phyloP scores from a whole-genome alignment of 92 coral and sea anemone species.

The Diadumene lineata region DNA sequence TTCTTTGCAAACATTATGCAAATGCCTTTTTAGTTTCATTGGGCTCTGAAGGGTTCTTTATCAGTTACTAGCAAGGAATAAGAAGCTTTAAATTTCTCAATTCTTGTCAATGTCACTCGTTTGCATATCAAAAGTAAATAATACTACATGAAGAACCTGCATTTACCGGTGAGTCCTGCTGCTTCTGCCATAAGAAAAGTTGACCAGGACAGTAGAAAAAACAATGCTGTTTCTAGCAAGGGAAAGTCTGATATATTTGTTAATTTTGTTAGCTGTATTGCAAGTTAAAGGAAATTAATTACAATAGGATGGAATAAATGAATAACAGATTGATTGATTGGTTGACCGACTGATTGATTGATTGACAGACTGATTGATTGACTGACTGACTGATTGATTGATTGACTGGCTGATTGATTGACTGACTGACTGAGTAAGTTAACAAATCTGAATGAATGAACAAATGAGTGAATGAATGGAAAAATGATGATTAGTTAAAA shows the following conservation, averaged over 20 bases:
- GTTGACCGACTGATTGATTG: background rate
- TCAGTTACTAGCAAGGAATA: too few relatives aligned
- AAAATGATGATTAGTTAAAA: background rate
- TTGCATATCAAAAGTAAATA: too few relatives aligned
- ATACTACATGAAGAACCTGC: too few relatives aligned
- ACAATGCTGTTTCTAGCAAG: conserved; percentile 88
- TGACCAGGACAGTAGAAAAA: conserved; percentile 94
- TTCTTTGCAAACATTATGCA: too few relatives aligned
- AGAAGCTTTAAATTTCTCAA: too few relatives aligned
- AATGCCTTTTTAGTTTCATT: too few relatives aligned
- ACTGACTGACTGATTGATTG: background rate
- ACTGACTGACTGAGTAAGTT: background rate
- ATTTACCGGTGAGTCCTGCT: conserved; percentile 88
- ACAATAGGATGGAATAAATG: background rate
- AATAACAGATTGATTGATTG: background rate
- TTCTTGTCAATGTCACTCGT: too few relatives aligned
- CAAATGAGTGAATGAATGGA: background rate
- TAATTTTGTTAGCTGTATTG: conserved; percentile 81
- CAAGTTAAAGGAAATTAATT: conserved; percentile 19
- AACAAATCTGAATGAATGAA: too few relatives aligned
- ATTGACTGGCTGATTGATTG: background rate
- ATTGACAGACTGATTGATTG: background rate
- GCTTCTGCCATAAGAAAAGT: conserved; percentile 99
- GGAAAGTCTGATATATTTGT: conserved; percentile 95
- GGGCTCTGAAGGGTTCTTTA: too few relatives aligned